Evolutionary conservation across 2,113 vertebrate species (phyloP).

Genomic region (Merops nubicus): DNA sequence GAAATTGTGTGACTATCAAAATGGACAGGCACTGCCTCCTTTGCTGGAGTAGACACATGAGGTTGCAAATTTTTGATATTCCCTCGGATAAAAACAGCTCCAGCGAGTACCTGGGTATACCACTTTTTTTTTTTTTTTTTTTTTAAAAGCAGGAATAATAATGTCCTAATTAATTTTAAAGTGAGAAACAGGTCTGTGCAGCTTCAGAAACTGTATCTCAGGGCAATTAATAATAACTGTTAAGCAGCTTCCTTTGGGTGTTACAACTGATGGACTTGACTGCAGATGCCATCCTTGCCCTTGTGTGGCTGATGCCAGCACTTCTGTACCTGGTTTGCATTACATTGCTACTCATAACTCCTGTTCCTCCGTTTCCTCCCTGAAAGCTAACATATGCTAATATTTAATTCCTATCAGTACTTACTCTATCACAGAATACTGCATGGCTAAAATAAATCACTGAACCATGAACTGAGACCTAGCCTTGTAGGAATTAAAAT

Average conservation of each 20-base stretch:
- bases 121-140: not conserved
- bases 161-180: not conserved
- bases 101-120: rapidly evolving
- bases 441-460: not conserved
- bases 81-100: not conserved
- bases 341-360: not conserved
- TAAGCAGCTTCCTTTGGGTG: not conserved
- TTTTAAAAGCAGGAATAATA: not conserved
- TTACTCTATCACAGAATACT: not conserved
- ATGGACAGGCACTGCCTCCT: not conserved
- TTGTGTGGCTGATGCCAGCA: not conserved
- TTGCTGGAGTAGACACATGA: not conserved
- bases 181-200: not conserved
- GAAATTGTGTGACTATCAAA: not conserved
- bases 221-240: not conserved
- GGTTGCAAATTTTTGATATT: not conserved
- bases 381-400: not conserved
- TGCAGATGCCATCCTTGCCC: not conserved
- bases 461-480: not conserved
- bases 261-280: not conserved
- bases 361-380: not conserved
- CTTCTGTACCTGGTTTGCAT: not conserved
- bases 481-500: not conserved
- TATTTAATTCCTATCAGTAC: not conserved
- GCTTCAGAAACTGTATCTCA: not conserved